Evolutionary conservation across 2,113 vertebrate species (phyloP), one percentile per base, ranked within the genome.

Genomic region (Pica pica): DNA sequence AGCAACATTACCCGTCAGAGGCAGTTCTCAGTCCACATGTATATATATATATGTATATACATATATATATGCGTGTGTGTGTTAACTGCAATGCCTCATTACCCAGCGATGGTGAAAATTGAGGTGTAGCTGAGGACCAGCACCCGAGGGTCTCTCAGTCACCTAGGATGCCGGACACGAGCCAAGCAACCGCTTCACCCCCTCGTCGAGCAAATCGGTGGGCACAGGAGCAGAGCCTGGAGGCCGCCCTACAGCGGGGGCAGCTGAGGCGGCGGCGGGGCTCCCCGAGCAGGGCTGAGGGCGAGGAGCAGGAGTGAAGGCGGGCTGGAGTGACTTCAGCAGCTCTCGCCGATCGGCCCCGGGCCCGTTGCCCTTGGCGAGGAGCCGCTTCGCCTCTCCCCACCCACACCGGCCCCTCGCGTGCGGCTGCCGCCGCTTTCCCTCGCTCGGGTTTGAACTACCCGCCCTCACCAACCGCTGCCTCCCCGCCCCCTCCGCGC

Each of bases 371-470:
- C 96, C 96, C 95, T 65, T 90, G 65, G 85, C 3, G 75, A 94
- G 78, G 13, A 93, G 74, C 93, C 70, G 92, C 93, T 88, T 86
- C 41, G 14, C 89, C 65, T 74, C 83, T 47, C 83, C 56, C 63
- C 75, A 39, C 91, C 73, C 76, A n/a, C 95, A 84, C 69, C 61
- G 61, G 91, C 84, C 80, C 57, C 70, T 44, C 77, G 59, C 91
- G 84, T 61, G 92, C 81, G 11, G 83, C 87, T 3, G 16, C 85
- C 23, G 55, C 76, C 20, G 83, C 88, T 94, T 97, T 97, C 96
- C 97, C 97, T 97, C 97, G 79, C 96, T 95, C 79, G 50, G 67
- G 23, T 97, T 97, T 97, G 89, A 96, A 97, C 92, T 90, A n/a
- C 97, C 95, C 97, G 97, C 97, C 91, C 47, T 94, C 42, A 86